Conservation (phyloP, 2,797 vertebrate genomes). For the Neopelma chrysocephalum region DNA sequence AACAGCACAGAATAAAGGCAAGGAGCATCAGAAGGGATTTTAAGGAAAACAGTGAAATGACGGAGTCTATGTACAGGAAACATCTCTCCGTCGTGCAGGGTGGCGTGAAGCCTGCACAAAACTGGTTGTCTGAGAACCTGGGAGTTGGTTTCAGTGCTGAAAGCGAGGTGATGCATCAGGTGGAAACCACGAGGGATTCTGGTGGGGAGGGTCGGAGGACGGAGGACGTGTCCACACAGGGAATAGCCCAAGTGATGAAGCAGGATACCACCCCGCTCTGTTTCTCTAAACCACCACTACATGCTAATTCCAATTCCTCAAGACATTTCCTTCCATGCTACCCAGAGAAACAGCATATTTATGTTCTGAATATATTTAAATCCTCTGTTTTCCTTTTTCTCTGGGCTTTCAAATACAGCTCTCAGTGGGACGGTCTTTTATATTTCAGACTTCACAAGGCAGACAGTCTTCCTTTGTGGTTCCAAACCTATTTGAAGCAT, state of each 20-base stretch:
- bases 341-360: not conserved
- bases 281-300: not conserved
- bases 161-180: not conserved
- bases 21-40: not conserved
- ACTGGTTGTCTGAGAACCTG: not conserved
- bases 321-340: not conserved
- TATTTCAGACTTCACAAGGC: slow-evolving; percentile 44
- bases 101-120: not conserved
- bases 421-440: not conserved
- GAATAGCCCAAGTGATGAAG: not conserved
- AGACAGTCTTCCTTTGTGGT: slow-evolving; percentile 39
- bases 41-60: not conserved
- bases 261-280: fast-evolving
- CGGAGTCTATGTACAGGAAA: fast-evolving
- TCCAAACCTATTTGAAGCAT: slow-evolving; percentile 39
- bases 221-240: fast-evolving
- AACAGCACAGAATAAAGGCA: not conserved
- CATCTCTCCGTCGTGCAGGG: fast-evolving
- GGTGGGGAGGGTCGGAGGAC: not conserved
- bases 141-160: not conserved
- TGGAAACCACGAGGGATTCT: not conserved
- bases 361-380: slow-evolving; percentile 8
- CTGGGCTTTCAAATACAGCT: slow-evolving; percentile 12
- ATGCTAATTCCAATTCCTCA: not conserved
- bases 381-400: not conserved